A percentile compares a stretch with the other conserved stretches of the same genome.
Evolutionary conservation across 2,797 vertebrate genomes (phyloP).

Genomic region (Gambusia yucatana): DNA sequence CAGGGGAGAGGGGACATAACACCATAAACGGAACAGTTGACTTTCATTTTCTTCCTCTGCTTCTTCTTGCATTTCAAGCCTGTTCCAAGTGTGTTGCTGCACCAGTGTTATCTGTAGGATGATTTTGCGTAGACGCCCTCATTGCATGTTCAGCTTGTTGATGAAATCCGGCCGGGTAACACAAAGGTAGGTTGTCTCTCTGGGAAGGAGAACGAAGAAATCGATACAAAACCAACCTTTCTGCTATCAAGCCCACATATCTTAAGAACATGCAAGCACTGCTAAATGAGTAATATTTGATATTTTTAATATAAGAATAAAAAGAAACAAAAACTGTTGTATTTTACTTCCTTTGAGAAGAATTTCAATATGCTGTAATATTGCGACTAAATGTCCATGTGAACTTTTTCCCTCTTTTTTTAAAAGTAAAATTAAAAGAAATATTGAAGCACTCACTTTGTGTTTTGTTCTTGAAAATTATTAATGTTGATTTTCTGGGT

Average conservation of each 20-base stretch:
- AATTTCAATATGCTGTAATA: conserved; percentile 83
- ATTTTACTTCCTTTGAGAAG: conserved; percentile 83
- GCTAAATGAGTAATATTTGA: conserved; percentile 84
- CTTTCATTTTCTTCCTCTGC: conserved; percentile 45
- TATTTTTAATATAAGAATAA: conserved; percentile 87
- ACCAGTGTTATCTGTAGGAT: conserved; percentile 73
- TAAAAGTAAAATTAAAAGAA: conserved; percentile 78
- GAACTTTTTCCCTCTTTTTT: conserved; percentile 71
- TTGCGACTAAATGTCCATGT: conserved; percentile 83
- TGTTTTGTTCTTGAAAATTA: conserved; percentile 11
- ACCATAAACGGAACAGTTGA: conserved; percentile 62
- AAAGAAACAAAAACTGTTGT: conserved; percentile 77
- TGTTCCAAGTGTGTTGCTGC: conserved; percentile 76
- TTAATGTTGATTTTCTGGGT: background rate
- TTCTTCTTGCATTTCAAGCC: conserved; percentile 74
- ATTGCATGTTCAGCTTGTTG: conserved; percentile 84
- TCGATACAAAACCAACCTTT: conserved; percentile 72
- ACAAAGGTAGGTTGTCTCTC: conserved; percentile 62
- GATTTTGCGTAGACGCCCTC: conserved; percentile 76
- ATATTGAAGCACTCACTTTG: conserved; percentile 66
- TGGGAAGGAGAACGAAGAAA: conserved; percentile 28
- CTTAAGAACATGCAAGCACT: conserved; percentile 80
- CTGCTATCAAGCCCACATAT: conserved; percentile 80
- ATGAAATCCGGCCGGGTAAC: conserved; percentile 70
- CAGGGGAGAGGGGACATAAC: conserved; percentile 27